Percentiles rank a stretch among this genome's conserved stretches.
These are phyloP conservation scores for Myoxocephalus aenaeus DNA, from an alignment of 2,797 vertebrate genomes.

Conservation along the genomic window DNA sequence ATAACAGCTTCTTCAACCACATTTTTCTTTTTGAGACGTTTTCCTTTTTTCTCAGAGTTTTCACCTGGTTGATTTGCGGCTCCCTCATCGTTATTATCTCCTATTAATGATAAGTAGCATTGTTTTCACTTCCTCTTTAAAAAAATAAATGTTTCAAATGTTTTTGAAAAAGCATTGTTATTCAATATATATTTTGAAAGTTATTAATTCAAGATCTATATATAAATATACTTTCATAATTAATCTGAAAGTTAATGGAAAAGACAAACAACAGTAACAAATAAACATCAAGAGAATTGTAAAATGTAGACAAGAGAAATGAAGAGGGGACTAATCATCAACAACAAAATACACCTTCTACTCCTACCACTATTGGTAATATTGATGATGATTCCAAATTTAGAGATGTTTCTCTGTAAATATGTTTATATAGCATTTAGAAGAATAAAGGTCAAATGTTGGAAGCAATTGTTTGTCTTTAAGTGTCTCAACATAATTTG, in stretches of 20 bases:
- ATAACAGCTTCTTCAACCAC: conserved; percentile 64
- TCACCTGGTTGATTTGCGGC: conserved; percentile 50
- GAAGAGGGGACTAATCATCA: not conserved
- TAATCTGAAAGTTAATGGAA: not conserved
- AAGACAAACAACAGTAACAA: conserved; percentile 20
- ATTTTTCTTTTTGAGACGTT: conserved; percentile 59
- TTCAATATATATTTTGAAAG: not conserved
- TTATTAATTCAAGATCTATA: not conserved
- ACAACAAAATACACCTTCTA: not conserved
- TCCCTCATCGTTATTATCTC: conserved; percentile 65
- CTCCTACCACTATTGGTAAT: not conserved
- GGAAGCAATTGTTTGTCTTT: not conserved
- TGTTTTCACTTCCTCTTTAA: too few species aligned
- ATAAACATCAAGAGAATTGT: not conserved
- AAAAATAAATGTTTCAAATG: not conserved
- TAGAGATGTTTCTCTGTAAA: not conserved
- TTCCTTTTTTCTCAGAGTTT: conserved; percentile 60
- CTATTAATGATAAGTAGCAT: conserved; percentile 67
- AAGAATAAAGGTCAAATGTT: not conserved
- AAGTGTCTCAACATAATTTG: not conserved
- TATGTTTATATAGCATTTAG: not conserved
- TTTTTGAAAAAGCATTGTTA: not conserved
- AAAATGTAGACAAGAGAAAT: not conserved
- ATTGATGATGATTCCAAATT: not conserved
- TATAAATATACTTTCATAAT: not conserved